Evolutionary conservation across 2,113 vertebrate genomes (phyloP).

Genomic region (Gambusia affinis): DNA sequence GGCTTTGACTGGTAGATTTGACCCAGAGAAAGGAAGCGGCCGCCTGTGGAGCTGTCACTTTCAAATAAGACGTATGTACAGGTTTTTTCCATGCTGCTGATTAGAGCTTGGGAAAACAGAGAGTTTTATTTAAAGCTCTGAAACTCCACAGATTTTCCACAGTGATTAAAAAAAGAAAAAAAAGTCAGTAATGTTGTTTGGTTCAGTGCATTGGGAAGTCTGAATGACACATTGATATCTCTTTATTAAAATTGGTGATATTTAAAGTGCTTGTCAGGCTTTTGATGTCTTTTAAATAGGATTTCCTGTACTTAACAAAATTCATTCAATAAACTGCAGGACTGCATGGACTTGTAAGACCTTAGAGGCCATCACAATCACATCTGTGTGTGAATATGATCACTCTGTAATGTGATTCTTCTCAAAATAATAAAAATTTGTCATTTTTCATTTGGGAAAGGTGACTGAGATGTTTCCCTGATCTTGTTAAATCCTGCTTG

Average conservation of each 20-base stretch:
- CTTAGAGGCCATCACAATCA: constrained; percentile 6
- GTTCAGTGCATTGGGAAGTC: constrained; percentile 5
- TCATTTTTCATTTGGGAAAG: constrained; percentile 28
- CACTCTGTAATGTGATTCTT: constrained; percentile 26
- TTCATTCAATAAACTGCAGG: constrained; percentile 2
- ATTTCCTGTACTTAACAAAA: constrained; percentile 8
- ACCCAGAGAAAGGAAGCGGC: not conserved
- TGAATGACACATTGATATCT: not conserved
- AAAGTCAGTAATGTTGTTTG: not conserved
- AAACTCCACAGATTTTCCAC: not conserved
- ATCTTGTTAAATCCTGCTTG: not conserved
- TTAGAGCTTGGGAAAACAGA: not conserved
- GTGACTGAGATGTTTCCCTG: not conserved
- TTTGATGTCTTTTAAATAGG: not conserved
- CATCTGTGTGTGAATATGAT: constrained; percentile 5
- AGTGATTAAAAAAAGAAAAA: not conserved
- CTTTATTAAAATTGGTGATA: not conserved
- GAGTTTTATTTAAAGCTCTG: not conserved
- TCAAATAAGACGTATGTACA: not conserved
- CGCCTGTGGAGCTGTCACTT: constrained; percentile 5
- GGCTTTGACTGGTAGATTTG: not conserved
- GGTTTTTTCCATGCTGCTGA: constrained; percentile 11
- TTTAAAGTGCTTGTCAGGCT: too few species aligned
- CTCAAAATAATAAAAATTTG: constrained; percentile 22
- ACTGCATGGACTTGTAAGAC: constrained; percentile 22